phyloP scores from a whole-genome alignment of 2,888 invertebrate species.

The Synergus laeviventris region DNA sequence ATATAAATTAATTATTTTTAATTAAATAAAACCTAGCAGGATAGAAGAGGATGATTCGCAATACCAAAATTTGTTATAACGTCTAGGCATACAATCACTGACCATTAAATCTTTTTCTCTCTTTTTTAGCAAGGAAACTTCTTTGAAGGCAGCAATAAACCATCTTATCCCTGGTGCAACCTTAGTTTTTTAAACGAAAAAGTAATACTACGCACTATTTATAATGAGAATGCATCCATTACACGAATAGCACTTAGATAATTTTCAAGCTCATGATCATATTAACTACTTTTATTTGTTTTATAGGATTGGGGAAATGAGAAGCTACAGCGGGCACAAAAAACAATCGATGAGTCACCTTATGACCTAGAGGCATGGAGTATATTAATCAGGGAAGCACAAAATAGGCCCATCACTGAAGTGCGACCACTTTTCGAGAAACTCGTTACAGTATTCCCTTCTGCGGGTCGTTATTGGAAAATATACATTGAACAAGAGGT shows the following conservation, averaged over 20 bases:
- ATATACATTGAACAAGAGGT: conserved; percentile 99
- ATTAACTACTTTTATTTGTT: background rate
- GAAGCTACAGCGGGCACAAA: conserved; percentile 88
- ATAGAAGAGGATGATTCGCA: background rate
- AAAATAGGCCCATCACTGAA: conserved; percentile 90
- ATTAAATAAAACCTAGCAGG: background rate
- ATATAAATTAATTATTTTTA: background rate
- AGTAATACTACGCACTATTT: background rate
- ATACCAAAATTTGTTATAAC: background rate
- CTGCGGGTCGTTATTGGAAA: conserved; percentile 98
- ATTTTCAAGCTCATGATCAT: background rate
- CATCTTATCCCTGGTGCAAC: conserved; percentile 13
- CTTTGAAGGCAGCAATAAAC: conserved; percentile 13
- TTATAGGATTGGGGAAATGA: conserved; percentile 92
- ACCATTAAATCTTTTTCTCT: background rate
- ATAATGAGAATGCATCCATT: background rate
- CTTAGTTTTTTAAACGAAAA: conserved; percentile 15
- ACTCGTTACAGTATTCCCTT: conserved; percentile 95
- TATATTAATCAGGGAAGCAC: conserved; percentile 94
- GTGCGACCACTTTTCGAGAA: conserved; percentile 95
- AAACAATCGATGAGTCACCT: conserved; percentile 90
- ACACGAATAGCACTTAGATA: background rate
- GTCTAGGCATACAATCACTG: background rate
- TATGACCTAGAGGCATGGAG: conserved; percentile 99
- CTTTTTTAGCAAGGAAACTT: conserved; percentile 3